Percentiles rank a stretch among this genome's conserved stretches.
These are phyloP conservation scores for Melieria crassipennis DNA, from an alignment of 2,888 invertebrate species.

Conservation along the genomic window DNA sequence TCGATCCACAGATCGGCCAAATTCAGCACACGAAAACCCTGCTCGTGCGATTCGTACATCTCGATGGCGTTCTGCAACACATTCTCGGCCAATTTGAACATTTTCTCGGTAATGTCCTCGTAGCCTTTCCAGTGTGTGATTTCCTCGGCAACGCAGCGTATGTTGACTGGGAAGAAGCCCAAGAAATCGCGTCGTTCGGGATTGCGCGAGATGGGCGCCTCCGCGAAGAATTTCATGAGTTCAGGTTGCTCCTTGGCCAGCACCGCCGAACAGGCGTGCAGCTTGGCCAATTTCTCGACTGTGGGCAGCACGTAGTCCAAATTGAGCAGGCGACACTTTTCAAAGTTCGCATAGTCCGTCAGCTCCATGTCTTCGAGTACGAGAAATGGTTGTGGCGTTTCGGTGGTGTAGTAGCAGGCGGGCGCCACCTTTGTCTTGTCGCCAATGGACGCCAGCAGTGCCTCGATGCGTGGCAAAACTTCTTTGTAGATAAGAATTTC, in stretches of 20 bases:
- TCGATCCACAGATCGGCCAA: constrained; percentile 63
- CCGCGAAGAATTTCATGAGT: constrained; percentile 59
- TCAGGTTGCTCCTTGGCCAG: constrained; percentile 54
- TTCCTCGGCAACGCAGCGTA: constrained; percentile 61
- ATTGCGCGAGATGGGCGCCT: constrained; percentile 62
- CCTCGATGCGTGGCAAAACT: constrained; percentile 58
- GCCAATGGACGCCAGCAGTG: constrained; percentile 57
- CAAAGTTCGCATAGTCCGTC: constrained; percentile 69
- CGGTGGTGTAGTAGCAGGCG: constrained; percentile 62
- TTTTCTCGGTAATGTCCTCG: constrained; percentile 62
- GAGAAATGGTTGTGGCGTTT: constrained; percentile 62
- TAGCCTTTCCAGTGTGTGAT: constrained; percentile 62
- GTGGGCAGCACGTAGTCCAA: constrained; percentile 68
- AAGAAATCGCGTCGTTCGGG: constrained; percentile 62
- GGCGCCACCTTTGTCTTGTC: constrained; percentile 62
- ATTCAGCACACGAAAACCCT: constrained; percentile 60
- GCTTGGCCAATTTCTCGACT: constrained; percentile 68
- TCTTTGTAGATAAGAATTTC: constrained; percentile 62
- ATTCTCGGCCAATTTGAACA: constrained; percentile 60
- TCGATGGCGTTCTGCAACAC: constrained; percentile 56
- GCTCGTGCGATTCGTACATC: constrained; percentile 55
- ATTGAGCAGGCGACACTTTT: constrained; percentile 69
- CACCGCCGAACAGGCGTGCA: constrained; percentile 69
- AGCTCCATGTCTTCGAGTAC: constrained; percentile 70
- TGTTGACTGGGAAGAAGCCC: constrained; percentile 61